Evolutionary conservation across 2,797 vertebrate genomes (phyloP), one percentile per base, ranked within the genome.

Genomic region (Dallia pectoralis): DNA sequence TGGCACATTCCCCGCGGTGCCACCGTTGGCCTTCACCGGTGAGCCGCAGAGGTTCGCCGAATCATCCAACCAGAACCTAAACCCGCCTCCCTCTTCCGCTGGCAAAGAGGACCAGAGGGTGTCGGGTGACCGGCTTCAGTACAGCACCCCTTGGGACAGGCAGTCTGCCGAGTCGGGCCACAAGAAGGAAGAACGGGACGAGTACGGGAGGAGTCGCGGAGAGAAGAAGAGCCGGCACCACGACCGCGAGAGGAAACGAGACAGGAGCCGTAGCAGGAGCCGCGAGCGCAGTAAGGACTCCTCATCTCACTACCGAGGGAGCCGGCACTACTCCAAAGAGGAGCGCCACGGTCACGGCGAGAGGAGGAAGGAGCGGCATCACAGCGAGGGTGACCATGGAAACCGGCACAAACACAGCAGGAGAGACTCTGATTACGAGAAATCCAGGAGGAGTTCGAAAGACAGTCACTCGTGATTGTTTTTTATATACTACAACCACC

Each of bases 61-160:
- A 22, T 69, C 87, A 14, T 74, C 87, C 4, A 81, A 82, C 61
- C 91, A 89, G 9, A 59, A 7, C 53, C 53, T 25, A n/a, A 56
- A 56, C n/a, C 51, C n/a, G 30, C 88, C 93, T 66, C 85, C 91
- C 71, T 92, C 93, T n/a, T 89, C 92, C 75, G 87, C 87, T 68
- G 84, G 81, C 80, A 96, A 93, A 90, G 95, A 96, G 36, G 77
- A 86, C 72, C 94, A 93, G 53, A 59, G 25, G 53, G 53, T 9
- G 81, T 93, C 91, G 65, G 84, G 86, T 4, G 96, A 97, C 82
- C 95, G 95, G 81, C 91, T 89, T 19, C 91, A 89, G 19, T 94
- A 95, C 81, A 93, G 89, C 0, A 96, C 97, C 84, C 94, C 94
- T 14, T 97, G 96, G 95, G 96, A 96, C 81, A 95, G 95, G 85